phyloP scores from a whole-genome alignment of 2,797 vertebrate species.

The Anguilla obscura region DNA sequence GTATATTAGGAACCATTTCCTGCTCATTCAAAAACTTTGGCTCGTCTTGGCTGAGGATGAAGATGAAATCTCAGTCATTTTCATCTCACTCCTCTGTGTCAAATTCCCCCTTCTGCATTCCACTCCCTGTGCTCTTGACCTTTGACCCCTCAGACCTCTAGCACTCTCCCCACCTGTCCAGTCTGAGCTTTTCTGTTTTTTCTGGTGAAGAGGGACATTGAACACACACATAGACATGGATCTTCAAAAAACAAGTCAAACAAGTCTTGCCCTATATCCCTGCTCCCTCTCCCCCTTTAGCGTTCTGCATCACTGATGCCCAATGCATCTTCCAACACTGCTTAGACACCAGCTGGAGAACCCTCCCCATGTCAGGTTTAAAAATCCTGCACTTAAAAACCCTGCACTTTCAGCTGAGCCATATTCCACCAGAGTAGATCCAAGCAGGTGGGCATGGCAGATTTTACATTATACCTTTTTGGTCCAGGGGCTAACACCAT shows the following conservation, averaged over 20 bases:
- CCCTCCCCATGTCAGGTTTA: not conserved
- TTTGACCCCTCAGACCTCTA: not conserved
- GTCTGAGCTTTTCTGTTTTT: not conserved
- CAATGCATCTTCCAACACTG: not conserved
- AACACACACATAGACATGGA: not conserved
- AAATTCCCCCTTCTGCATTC: not conserved
- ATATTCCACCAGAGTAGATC: not conserved
- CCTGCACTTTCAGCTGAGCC: not conserved
- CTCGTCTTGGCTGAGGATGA: not conserved
- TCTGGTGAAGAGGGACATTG: not conserved
- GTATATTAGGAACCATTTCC: not conserved
- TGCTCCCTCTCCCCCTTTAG: not conserved
- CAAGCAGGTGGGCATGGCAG: not conserved
- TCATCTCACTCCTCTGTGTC: not conserved
- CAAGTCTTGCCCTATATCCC: not conserved
- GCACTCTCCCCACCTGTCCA: not conserved
- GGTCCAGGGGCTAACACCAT: not conserved
- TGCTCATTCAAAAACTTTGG: not conserved
- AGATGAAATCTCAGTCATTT: not conserved
- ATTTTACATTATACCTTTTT: not conserved
- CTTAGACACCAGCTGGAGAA: not conserved
- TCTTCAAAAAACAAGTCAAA: not conserved
- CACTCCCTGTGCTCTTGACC: not conserved
- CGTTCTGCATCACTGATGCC: slow-evolving; percentile 13
- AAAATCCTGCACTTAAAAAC: not conserved